Conservation (phyloP, 2,797 vertebrate genomes). For the Diceros bicornis region DNA sequence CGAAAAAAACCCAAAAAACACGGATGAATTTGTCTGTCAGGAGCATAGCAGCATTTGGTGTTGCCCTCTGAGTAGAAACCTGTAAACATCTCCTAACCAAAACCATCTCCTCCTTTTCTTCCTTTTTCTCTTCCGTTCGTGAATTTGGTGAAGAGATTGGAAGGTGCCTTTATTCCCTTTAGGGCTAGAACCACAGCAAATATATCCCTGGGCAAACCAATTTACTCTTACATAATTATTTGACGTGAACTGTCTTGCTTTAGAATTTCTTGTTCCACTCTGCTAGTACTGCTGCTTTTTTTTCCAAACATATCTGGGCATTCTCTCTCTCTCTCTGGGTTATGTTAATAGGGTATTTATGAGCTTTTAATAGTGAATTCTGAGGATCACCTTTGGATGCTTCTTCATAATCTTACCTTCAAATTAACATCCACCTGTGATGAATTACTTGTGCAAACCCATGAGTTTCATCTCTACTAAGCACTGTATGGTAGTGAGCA, state of each 20-base stretch:
- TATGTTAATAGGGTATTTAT: background rate
- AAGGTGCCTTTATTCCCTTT: background rate
- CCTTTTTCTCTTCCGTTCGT: background rate
- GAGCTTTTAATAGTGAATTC: background rate
- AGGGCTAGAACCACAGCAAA: background rate
- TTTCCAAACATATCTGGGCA: background rate
- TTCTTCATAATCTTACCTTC: background rate
- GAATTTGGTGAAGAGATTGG: background rate
- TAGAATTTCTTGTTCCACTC: background rate
- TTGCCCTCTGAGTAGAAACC: slow-evolving; percentile 57
- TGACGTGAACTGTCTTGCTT: background rate
- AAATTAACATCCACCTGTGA: background rate
- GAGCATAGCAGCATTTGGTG: background rate
- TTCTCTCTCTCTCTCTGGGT: background rate
- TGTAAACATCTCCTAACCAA: background rate
- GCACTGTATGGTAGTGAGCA: background rate
- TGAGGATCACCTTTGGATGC: slow-evolving; percentile 20
- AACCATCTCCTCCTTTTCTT: background rate
- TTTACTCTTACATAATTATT: background rate
- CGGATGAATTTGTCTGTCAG: slow-evolving; percentile 4
- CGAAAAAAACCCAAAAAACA: background rate
- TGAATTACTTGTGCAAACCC: background rate
- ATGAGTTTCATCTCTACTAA: slow-evolving; percentile 21
- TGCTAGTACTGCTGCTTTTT: background rate
- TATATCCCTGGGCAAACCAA: background rate